phyloP scores from a whole-genome alignment of 2,888 invertebrate species.

The Cosmia pyralina region DNA sequence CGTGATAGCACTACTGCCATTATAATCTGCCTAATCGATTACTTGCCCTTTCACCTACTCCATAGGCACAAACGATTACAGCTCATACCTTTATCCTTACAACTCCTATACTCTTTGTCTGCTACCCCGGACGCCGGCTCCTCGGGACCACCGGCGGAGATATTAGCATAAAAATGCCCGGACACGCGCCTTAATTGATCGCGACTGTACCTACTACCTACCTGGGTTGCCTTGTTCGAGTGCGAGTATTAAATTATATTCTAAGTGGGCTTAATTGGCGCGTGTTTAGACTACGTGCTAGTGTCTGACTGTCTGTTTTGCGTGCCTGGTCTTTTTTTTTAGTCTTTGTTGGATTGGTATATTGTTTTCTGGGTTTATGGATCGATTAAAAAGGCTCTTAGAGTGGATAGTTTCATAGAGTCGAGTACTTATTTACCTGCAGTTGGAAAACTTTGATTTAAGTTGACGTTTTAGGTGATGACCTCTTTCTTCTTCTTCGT shows the following conservation, averaged over 20 bases:
- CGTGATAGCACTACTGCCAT: neutral
- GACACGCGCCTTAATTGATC: slow-evolving; percentile 87
- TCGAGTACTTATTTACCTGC: neutral
- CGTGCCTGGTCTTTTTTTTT: neutral
- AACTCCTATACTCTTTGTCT: slow-evolving; percentile 35
- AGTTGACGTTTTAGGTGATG: neutral
- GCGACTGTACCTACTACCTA: slow-evolving; percentile 60
- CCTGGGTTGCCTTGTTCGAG: slow-evolving; percentile 32
- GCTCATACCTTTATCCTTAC: neutral
- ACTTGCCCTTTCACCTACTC: neutral
- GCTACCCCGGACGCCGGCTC: slow-evolving; percentile 34
- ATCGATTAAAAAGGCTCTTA: neutral
- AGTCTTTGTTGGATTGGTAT: slow-evolving; percentile 20
- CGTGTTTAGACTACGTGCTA: slow-evolving; percentile 55
- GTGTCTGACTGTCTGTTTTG: slow-evolving; percentile 28
- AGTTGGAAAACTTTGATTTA: neutral
- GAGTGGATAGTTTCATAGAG: neutral
- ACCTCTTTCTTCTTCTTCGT: neutral
- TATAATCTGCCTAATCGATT: neutral
- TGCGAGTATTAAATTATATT: slow-evolving; percentile 62
- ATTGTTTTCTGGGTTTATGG: neutral
- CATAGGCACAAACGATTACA: slow-evolving; percentile 29
- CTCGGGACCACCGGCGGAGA: slow-evolving; percentile 62
- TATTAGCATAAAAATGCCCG: slow-evolving; percentile 87
- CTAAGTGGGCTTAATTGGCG: slow-evolving; percentile 62